Evolutionary conservation across 2,797 vertebrate genomes (phyloP).

Genomic region (Apodemus agrarius): DNA sequence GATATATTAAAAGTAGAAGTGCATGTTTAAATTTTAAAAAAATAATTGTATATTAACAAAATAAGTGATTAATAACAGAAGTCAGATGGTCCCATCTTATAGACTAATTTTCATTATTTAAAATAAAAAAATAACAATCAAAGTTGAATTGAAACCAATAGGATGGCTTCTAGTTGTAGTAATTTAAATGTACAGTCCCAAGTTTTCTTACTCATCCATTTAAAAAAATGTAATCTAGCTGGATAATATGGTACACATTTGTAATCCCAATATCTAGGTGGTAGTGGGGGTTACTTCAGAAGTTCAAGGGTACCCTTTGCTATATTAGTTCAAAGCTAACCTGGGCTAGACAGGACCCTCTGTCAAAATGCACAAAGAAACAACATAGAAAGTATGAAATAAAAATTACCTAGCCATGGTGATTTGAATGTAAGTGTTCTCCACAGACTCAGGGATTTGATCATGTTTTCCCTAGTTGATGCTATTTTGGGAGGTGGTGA

Average conservation of each 20-base stretch:
- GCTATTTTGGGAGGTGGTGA: no score
- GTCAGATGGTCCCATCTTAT: neutral
- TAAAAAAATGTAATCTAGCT: neutral
- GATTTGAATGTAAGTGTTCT: neutral
- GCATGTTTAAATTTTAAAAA: neutral
- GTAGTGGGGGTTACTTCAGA: neutral
- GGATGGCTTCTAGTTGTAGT: neutral
- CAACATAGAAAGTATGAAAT: neutral
- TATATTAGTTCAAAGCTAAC: neutral
- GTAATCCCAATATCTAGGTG: no score
- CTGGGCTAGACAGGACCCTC: neutral
- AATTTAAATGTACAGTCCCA: conserved; percentile 3
- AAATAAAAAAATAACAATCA: neutral
- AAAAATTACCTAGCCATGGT: neutral
- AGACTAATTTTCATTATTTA: neutral
- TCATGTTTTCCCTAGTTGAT: neutral
- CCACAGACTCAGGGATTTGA: neutral
- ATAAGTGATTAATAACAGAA: neutral
- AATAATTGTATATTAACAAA: neutral
- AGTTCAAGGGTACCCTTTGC: neutral
- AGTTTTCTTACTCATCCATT: neutral
- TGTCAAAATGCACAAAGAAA: neutral
- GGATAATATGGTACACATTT: no score
- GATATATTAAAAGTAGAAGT: neutral
- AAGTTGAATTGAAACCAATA: neutral